These are phyloP conservation scores for Microplitis mediator DNA, from an alignment of 1,140 invertebrate genomes.

Conservation along the genomic window DNA sequence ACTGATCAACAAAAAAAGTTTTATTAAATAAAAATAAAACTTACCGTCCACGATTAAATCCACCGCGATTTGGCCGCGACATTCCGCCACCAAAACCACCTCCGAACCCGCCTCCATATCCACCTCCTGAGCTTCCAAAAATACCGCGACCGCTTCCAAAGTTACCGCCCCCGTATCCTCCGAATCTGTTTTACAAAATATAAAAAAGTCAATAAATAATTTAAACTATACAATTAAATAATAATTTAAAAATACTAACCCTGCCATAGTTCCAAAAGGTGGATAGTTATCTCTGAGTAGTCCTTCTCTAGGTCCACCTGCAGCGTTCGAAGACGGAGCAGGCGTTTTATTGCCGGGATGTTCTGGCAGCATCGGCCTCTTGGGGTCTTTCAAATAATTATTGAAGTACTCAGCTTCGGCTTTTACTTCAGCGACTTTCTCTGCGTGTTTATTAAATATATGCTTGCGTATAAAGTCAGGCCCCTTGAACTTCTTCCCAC, in stretches of 20 bases:
- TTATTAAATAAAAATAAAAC: slow-evolving; percentile 5
- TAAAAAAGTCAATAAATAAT: slow-evolving; percentile 5
- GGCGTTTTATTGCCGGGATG: slow-evolving; percentile 71
- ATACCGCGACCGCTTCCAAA: slow-evolving; percentile 58
- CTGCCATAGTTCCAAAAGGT: slow-evolving; percentile 43
- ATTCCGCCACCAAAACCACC: slow-evolving; percentile 52
- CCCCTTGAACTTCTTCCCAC: slow-evolving; percentile 99
- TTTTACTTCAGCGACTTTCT: slow-evolving; percentile 96
- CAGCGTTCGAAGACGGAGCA: slow-evolving; percentile 51
- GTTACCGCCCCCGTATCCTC: slow-evolving; percentile 53
- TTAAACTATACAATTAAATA: neutral
- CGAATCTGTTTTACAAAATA: slow-evolving; percentile 38
- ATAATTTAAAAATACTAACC: slow-evolving; percentile 47
- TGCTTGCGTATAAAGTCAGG: slow-evolving; percentile 99
- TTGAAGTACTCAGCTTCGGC: slow-evolving; percentile 98
- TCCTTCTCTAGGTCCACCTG: slow-evolving; percentile 34
- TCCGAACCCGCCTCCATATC: slow-evolving; percentile 56
- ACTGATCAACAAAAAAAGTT: neutral
- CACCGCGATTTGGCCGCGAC: slow-evolving; percentile 55
- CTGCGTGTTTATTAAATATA: slow-evolving; percentile 95
- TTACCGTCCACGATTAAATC: slow-evolving; percentile 64
- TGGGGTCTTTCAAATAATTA: slow-evolving; percentile 94
- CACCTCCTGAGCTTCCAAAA: slow-evolving; percentile 52
- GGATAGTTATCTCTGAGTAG: neutral
- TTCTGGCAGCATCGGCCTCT: slow-evolving; percentile 92